A percentile compares a stretch with the other conserved stretches of the same genome.
These are phyloP conservation scores for Dasypogon diadema DNA, from an alignment of 2,888 invertebrate genomes.

Conservation along the genomic window DNA sequence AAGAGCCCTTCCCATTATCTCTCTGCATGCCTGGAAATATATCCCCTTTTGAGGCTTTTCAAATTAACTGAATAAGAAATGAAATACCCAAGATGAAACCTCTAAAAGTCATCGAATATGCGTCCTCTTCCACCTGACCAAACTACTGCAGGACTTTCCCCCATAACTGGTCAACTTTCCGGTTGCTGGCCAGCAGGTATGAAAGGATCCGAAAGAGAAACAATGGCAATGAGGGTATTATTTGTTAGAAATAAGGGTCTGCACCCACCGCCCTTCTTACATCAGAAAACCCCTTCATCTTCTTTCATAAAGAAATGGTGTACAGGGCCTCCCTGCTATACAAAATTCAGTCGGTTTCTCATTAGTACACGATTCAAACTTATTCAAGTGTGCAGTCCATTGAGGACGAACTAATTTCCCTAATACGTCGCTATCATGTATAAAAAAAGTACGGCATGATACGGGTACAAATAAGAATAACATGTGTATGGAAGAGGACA, in stretches of 20 bases:
- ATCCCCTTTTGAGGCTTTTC: constrained; percentile 42
- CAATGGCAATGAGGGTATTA: constrained; percentile 36
- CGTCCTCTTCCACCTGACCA: constrained; percentile 39
- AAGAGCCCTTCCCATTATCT: constrained; percentile 12
- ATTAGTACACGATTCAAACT: constrained; percentile 50
- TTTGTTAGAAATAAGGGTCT: constrained; percentile 21
- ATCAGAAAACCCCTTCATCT: constrained; percentile 8
- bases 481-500: background rate
- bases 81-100: constrained; percentile 39
- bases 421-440: constrained; percentile 13
- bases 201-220: constrained; percentile 8
- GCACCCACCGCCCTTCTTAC: background rate
- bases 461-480: constrained; percentile 34
- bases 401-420: constrained; percentile 45
- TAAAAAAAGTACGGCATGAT: constrained; percentile 25
- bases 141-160: constrained; percentile 41
- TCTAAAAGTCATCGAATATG: constrained; percentile 45
- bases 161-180: constrained; percentile 20
- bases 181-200: constrained; percentile 41
- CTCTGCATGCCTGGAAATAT: constrained; percentile 3
- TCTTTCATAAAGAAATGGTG: constrained; percentile 31
- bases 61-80: constrained; percentile 36
- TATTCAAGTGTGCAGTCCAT: constrained; percentile 50
- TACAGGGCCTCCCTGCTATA: constrained; percentile 9
- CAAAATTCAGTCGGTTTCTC: constrained; percentile 34